Base-by-base conservation (phyloP, 2,113 vertebrate genomes). In the Pomatorhinus ruficollis region DNA sequence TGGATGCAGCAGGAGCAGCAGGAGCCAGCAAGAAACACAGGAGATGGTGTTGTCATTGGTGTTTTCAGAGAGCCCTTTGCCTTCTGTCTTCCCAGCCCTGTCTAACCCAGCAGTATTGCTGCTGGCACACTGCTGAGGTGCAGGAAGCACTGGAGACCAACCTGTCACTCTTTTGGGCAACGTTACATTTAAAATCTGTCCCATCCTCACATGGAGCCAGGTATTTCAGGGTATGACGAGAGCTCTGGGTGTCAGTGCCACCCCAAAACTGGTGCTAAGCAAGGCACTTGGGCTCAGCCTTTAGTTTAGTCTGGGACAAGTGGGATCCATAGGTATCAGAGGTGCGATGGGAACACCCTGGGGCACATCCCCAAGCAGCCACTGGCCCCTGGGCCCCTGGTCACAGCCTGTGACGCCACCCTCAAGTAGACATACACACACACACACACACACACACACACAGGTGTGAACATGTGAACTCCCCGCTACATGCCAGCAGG, bases 21-120 rank as follows among this genome's bases (percentile, higher is more conserved):
- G 71, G 65, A 87, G 49, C 57, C 2, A 2, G 10, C 0, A 0
- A 20, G 31, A 39, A 59, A 49, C 3, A 2, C 5, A 1, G 42
- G 42, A 89, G 39, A 11, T 54, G 53, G 2, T 12, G 30, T 10
- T 74, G 68, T 40, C 0, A 0, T 31, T 14, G 40, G 49, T 68
- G 61, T 56, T 64, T 56, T 18, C 65, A 9, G 37, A 64, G 40
- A 60, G 44, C 24, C 30, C 21, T 83, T 81, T 65, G 50, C 72
- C 45, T 28, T 57, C 24, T 6, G 37, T 19, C 15, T 0, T 5
- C 49, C 42, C 17, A 33, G 39, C 30, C 39, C 22, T 4, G 4
- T 31, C 49, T 28, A 6, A 4, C n/a, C 23, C 35, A 11, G 27
- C 24, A 35, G 10, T 12, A 11, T 13, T 37, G 40, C 68, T 47